Conservation (phyloP, 2,113 vertebrate species). For the Chelonoidis abingdonii region DNA sequence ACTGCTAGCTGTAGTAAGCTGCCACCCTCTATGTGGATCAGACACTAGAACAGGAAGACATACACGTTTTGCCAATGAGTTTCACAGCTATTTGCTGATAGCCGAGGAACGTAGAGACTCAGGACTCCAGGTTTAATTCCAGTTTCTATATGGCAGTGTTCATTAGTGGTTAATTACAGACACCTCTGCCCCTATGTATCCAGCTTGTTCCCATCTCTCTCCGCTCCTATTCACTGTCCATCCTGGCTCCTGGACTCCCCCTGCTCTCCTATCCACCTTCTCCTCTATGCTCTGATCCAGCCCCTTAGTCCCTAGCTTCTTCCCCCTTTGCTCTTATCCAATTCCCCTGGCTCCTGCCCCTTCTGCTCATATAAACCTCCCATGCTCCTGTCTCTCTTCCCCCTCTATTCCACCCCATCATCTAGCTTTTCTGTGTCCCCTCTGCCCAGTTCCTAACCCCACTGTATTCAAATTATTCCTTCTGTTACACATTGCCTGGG, state of each 20-base stretch:
- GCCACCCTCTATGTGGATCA: background rate
- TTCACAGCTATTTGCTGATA: background rate
- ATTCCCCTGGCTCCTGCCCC: too few relatives aligned
- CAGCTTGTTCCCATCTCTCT: background rate
- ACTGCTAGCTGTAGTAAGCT: background rate
- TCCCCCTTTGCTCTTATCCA: background rate
- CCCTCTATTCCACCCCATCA: background rate
- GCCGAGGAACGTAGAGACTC: background rate
- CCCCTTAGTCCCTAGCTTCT: background rate
- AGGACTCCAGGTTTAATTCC: background rate
- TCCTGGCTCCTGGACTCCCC: background rate
- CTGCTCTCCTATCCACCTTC: background rate
- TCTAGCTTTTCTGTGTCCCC: background rate
- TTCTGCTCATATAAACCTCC: too few relatives aligned
- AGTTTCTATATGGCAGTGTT: rapidly evolving
- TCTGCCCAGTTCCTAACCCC: background rate
- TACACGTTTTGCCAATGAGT: background rate
- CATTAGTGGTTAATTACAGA: background rate
- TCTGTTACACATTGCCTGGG: background rate
- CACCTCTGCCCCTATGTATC: background rate
- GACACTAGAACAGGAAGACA: background rate
- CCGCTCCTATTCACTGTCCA: background rate
- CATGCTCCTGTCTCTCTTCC: background rate
- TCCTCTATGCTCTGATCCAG: background rate
- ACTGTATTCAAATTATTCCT: background rate